These are phyloP conservation scores for Anastatus disparis DNA, from an alignment of 1,140 invertebrate species.

Conservation along the genomic window DNA sequence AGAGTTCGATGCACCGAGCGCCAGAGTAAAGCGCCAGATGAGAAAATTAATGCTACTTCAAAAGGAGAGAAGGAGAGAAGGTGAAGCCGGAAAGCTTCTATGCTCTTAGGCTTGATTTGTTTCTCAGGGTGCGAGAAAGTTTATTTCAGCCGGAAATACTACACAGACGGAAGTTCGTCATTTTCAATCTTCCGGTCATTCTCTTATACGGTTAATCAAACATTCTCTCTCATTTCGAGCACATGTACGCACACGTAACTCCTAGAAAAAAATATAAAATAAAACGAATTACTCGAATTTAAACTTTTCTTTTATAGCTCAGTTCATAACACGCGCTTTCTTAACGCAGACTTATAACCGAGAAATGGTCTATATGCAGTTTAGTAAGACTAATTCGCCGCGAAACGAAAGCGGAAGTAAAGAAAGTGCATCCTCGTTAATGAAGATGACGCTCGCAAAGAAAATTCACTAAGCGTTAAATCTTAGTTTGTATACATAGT, in stretches of 20 bases:
- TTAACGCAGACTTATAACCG: too few relatives aligned
- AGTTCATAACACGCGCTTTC: too few relatives aligned
- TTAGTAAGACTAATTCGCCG: too few relatives aligned
- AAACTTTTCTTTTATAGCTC: too few relatives aligned
- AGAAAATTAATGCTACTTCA: slow-evolving; percentile 15
- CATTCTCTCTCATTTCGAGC: neutral
- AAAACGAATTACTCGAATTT: too few relatives aligned
- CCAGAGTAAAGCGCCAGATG: neutral
- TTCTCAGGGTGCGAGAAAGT: slow-evolving; percentile 10
- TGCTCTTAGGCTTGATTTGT: too few relatives aligned
- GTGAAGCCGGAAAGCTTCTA: slow-evolving; percentile 26
- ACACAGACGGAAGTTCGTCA: slow-evolving; percentile 32
- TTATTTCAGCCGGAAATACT: slow-evolving; percentile 23
- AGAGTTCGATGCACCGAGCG: slow-evolving; percentile 26
- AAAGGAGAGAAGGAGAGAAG: neutral
- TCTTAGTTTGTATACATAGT: neutral
- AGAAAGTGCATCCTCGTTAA: slow-evolving; percentile 17
- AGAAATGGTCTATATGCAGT: too few relatives aligned
- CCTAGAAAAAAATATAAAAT: too few relatives aligned
- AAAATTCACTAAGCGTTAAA: too few relatives aligned
- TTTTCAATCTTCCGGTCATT: slow-evolving; percentile 31
- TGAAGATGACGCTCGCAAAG: neutral
- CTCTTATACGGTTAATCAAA: too few relatives aligned
- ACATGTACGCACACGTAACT: neutral
- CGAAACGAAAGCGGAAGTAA: neutral